A percentile compares a stretch with the other conserved stretches of the same genome.
Evolutionary conservation across 2,797 vertebrate genomes (phyloP).

Genomic region (Lacerta agilis): DNA sequence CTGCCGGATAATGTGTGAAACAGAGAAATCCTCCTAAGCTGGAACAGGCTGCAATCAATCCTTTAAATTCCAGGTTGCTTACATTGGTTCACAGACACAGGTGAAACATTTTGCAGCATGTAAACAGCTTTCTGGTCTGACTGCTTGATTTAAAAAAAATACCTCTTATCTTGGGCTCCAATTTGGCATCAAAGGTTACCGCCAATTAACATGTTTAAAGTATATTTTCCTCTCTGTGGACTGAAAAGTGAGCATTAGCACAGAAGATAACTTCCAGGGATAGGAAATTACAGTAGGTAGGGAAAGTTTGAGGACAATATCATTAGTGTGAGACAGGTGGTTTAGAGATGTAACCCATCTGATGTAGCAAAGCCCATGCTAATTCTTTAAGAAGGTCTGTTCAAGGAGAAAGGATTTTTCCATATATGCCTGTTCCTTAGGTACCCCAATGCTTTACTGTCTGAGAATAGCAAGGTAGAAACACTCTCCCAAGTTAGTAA

Average conservation of each 20-base stretch:
- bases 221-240: not conserved
- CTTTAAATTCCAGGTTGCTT: not conserved
- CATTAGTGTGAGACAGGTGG: conserved; percentile 1
- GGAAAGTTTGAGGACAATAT: conserved; percentile 22
- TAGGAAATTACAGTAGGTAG: conserved; percentile 10
- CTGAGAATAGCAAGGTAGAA: not conserved
- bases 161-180: conserved; percentile 12
- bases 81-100: not conserved
- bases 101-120: not conserved
- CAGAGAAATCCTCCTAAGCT: not conserved
- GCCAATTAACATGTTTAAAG: conserved; percentile 1
- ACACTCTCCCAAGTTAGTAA: not conserved
- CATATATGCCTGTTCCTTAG: not conserved
- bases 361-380: not conserved
- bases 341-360: not conserved
- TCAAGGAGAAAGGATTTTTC: conserved; percentile 4
- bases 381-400: conserved; percentile 6
- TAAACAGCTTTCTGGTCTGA: not conserved
- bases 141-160: not conserved
- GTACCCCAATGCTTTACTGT: not conserved
- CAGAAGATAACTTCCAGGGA: not conserved
- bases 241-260: conserved; percentile 24
- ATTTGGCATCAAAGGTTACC: conserved; percentile 27
- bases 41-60: not conserved
- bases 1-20: not conserved